A percentile compares a stretch with the other conserved stretches of the same genome.
phyloP scores from a whole-genome alignment of 2,888 invertebrate genomes.

The Blastobasis lacticolella region DNA sequence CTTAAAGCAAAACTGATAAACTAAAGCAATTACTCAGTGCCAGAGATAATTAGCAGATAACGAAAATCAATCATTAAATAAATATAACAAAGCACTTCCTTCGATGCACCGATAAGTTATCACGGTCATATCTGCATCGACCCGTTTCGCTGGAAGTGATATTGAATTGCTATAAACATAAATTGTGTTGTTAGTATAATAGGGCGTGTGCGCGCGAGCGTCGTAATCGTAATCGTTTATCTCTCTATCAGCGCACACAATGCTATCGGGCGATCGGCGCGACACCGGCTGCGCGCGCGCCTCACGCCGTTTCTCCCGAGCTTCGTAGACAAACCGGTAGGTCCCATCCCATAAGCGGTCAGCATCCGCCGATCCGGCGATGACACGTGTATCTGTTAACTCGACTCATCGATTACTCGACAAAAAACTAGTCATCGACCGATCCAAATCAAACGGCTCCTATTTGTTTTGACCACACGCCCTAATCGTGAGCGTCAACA shows the following conservation, averaged over 20 bases:
- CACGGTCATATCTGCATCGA: neutral
- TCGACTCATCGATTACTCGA: conserved; percentile 3
- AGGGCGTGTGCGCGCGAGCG: conserved; percentile 1
- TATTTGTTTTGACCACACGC: conserved; percentile 13
- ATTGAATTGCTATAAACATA: no score
- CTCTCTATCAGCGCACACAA: conserved; percentile 41
- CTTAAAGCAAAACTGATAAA: no score
- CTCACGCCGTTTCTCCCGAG: conserved; percentile 4
- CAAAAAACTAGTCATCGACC: neutral
- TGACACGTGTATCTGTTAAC: conserved; percentile 11
- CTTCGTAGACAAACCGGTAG: no score
- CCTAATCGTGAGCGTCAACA: conserved; percentile 21
- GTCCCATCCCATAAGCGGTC: no score
- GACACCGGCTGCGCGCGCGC: conserved; percentile 20
- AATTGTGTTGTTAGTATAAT: no score
- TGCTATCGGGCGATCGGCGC: conserved; percentile 35
- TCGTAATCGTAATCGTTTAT: conserved; percentile 25
- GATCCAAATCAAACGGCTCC: neutral
- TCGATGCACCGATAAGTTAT: neutral
- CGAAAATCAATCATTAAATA: no score
- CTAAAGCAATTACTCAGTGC: no score
- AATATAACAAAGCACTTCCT: no score
- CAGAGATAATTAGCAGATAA: no score
- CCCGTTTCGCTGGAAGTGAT: neutral
- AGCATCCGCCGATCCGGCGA: no score